A percentile compares a stretch with the other conserved stretches of the same genome.
phyloP scores from a whole-genome alignment of 2,888 invertebrate genomes.

The Sthenelais limicola region DNA sequence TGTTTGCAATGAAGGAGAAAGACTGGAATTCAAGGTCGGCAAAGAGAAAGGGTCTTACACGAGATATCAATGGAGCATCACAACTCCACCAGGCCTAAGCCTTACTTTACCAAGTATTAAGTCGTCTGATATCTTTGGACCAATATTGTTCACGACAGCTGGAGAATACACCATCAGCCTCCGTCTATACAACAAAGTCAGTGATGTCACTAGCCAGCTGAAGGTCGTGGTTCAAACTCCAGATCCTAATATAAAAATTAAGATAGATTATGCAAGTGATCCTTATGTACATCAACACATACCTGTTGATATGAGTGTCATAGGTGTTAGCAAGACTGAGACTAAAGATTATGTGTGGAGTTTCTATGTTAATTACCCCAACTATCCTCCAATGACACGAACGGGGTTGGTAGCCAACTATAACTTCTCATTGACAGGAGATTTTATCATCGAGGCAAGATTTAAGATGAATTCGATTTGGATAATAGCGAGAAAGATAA shows the following conservation, averaged over 20 bases:
- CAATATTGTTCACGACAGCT: not conserved
- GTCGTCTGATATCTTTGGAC: too few species aligned
- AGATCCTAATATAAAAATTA: not conserved
- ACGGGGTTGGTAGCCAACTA: not conserved
- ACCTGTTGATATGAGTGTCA: not conserved
- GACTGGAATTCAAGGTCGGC: not conserved
- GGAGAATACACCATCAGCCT: not conserved
- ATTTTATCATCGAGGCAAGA: conserved; percentile 6
- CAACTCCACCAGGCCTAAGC: not conserved
- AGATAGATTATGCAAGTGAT: not conserved
- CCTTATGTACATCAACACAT: conserved; percentile 13
- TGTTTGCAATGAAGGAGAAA: not conserved
- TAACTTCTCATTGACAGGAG: not conserved
- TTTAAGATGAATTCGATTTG: not conserved
- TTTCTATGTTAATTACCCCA: conserved; percentile 5
- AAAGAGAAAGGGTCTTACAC: not conserved
- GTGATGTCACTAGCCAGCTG: not conserved
- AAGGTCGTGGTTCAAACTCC: not conserved
- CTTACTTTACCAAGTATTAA: too few species aligned
- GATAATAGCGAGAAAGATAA: not conserved
- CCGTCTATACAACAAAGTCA: not conserved
- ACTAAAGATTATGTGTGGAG: not conserved
- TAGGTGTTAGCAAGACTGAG: not conserved
- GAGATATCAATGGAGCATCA: not conserved
- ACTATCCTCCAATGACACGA: too few species aligned